Percentiles rank a stretch among this genome's conserved stretches.
These are phyloP conservation scores for Heterotis niloticus DNA, from an alignment of 2,113 vertebrate species.

Conservation along the genomic window DNA sequence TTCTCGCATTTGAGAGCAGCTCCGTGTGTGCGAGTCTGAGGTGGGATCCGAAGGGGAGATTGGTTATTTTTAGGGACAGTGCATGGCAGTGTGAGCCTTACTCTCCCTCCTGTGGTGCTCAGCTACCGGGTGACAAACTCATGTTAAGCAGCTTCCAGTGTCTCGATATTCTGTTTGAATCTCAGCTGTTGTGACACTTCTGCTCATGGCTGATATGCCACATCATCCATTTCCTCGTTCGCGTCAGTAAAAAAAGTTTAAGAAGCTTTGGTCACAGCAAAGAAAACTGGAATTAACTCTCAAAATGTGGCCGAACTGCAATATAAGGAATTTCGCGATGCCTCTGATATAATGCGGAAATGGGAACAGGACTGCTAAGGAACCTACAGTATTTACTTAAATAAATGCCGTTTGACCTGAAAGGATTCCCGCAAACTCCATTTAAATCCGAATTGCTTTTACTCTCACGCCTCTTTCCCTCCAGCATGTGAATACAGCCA, in stretches of 20 bases:
- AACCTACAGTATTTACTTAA: constrained; percentile 15
- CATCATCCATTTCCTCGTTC: neutral
- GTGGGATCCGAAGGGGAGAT: constrained; percentile 43
- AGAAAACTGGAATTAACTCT: neutral
- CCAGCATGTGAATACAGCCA: constrained; percentile 60
- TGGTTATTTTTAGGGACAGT: constrained; percentile 59
- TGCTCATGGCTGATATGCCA: neutral
- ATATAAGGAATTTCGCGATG: neutral
- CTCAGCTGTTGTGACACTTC: neutral
- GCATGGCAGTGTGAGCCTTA: constrained; percentile 53
- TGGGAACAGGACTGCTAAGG: no score
- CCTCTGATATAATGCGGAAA: neutral
- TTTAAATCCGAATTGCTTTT: constrained; percentile 55
- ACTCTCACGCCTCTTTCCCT: constrained; percentile 40
- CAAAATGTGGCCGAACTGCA: neutral
- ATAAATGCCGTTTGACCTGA: constrained; percentile 37
- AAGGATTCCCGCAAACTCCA: constrained; percentile 48
- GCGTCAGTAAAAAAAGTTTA: neutral
- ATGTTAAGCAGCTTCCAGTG: neutral
- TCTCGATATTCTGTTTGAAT: neutral
- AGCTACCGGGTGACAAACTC: constrained; percentile 41
- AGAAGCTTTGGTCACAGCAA: neutral
- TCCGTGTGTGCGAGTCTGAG: constrained; percentile 55
- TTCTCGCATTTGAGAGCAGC: constrained; percentile 34
- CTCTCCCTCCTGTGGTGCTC: constrained; percentile 44